phyloP scores from a whole-genome alignment of 2,888 invertebrate species.

The Melanotus villosus region DNA sequence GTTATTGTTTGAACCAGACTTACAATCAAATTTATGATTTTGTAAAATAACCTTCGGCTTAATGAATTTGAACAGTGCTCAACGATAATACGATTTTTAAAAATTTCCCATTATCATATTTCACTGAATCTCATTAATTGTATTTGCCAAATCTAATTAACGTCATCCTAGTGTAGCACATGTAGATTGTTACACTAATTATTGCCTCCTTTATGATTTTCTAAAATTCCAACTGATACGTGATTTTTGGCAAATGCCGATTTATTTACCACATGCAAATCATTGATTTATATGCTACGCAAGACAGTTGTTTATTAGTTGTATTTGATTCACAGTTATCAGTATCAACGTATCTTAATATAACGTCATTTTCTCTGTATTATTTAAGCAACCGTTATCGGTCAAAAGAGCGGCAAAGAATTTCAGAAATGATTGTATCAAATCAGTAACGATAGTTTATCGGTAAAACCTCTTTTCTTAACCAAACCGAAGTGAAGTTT shows the following conservation, averaged over 20 bases:
- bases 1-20: neutral
- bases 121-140: constrained; percentile 5
- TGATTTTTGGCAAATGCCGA: neutral
- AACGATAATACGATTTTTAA: neutral
- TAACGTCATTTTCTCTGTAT: constrained; percentile 16
- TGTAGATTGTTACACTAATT: neutral
- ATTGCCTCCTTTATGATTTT: neutral
- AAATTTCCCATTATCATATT: neutral
- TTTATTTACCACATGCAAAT: neutral
- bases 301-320: neutral
- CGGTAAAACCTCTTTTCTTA: no score
- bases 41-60: neutral
- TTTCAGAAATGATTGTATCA: no score
- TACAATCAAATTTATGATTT: no score
- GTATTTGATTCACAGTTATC: constrained; percentile 3
- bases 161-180: neutral
- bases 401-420: neutral
- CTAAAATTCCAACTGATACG: no score
- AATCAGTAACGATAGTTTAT: no score
- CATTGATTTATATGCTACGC: neutral
- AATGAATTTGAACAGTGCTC: neutral
- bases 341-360: no score
- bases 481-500: no score
- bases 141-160: neutral
- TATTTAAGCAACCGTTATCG: neutral